phyloP scores from a whole-genome alignment of 2,113 vertebrate species.

The Oenanthe oenanthe region DNA sequence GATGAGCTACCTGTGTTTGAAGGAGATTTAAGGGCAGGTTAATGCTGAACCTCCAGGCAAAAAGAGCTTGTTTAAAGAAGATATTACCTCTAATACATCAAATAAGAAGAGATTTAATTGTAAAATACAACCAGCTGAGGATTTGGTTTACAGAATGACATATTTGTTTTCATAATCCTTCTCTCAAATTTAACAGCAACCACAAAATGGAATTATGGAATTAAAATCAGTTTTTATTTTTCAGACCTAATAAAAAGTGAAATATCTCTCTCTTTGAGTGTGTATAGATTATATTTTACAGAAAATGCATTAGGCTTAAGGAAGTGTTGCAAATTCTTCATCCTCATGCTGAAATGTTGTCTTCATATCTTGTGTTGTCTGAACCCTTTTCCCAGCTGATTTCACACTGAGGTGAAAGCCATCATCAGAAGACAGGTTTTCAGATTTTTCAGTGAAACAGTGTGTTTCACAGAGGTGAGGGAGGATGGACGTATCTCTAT shows the following conservation, averaged over 20 bases:
- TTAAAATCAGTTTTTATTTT: constrained; percentile 68
- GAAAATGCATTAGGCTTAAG: neutral
- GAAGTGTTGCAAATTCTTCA: neutral
- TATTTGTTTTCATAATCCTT: constrained; percentile 44
- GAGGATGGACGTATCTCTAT: accelerated
- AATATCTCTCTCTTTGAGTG: constrained; percentile 27
- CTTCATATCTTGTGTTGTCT: neutral
- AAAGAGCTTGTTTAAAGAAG: constrained; percentile 67
- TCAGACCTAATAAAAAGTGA: constrained; percentile 42
- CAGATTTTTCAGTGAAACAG: neutral
- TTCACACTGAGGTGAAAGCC: neutral
- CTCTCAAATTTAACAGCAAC: constrained; percentile 50
- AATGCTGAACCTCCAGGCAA: constrained; percentile 50
- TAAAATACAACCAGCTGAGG: constrained; percentile 55
- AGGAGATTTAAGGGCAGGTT: constrained; percentile 53
- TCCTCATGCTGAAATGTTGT: neutral
- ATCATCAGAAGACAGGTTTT: neutral
- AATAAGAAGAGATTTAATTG: constrained; percentile 59
- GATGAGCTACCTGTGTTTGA: constrained; percentile 36
- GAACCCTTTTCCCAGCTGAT: neutral
- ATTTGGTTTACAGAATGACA: constrained; percentile 57
- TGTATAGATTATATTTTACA: neutral
- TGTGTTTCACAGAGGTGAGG: neutral
- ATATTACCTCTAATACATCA: constrained; percentile 44
- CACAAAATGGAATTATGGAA: constrained; percentile 52